Percentiles rank a stretch among this genome's conserved stretches.
These are phyloP conservation scores for Harpalus rubripes DNA, from an alignment of 2,888 invertebrate genomes.

Conservation along the genomic window DNA sequence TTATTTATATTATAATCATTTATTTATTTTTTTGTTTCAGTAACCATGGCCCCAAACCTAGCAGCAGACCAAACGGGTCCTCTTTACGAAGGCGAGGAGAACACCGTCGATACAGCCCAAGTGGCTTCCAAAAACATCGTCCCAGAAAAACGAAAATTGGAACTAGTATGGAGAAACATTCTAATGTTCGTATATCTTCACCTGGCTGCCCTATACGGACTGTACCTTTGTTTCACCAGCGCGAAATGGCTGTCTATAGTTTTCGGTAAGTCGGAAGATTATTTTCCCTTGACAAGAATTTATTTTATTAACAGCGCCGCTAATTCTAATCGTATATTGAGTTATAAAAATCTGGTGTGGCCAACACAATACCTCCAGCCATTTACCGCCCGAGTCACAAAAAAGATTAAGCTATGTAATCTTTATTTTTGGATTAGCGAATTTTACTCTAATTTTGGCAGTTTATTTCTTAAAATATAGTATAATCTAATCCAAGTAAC, in stretches of 20 bases:
- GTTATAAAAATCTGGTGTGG: no score
- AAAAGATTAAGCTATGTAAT: no score
- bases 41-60: constrained; percentile 70
- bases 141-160: constrained; percentile 80
- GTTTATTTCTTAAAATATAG: no score
- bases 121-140: constrained; percentile 67
- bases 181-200: constrained; percentile 88
- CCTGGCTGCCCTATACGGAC: constrained; percentile 86
- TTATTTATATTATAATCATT: neutral
- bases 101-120: constrained; percentile 70
- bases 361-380: no score
- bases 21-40: neutral
- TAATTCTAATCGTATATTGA: no score
- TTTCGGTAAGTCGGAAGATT: constrained; percentile 82
- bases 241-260: constrained; percentile 86
- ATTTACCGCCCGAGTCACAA: no score
- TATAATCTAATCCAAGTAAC: no score
- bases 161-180: constrained; percentile 91
- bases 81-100: constrained; percentile 84
- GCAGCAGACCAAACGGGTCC: constrained; percentile 79
- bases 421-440: no score
- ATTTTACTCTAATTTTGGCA: no score
- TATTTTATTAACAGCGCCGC: no score
- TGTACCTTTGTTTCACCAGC: constrained; percentile 85
- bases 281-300: no score